Base-by-base conservation (phyloP, 2,113 vertebrate species). In the Mesembrinibis cayennensis region DNA sequence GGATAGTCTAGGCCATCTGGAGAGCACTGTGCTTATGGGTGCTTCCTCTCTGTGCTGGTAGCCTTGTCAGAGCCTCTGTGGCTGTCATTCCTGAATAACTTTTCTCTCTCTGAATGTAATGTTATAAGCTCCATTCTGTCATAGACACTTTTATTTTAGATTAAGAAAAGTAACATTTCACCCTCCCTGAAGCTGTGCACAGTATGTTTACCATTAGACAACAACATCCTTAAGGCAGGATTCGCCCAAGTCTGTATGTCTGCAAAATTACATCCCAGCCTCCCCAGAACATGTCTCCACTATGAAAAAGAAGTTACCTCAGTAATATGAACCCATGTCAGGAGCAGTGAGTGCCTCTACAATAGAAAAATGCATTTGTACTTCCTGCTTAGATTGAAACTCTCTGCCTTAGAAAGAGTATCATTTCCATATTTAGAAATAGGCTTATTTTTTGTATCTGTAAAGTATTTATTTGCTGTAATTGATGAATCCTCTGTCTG, bases 1-100 rank as follows among this genome's bases (percentile, higher is more conserved):
- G 7, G 2, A 44, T 25, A 23, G 14, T 27, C 11, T 11, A 26
- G 32, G 38, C 59, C 22, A 44, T 34, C 0, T 0, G 8, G n/a
- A 65, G 8, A 16, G 8, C 38, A 34, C 8, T 17, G 44, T 47
- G 59, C 23, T 87, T 27, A 4, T 15, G 15, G 17, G 7, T n/a
- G 11, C 36, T 67, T 78, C 10, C 32, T 53, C 42, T 19, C 16
- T 40, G 26, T 63, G 61, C 65, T 82, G 69, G 36, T 45, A 71
- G 56, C n/a, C 12, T 49, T 81, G 38, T 27, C 36, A 73, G 27
- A 77, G 8, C 19, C 71, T 70, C 55, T 44, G 42, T 45, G n/a
- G 16, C 59, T 78, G 11, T n/a, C 59, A 53, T n/a, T 92, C n/a
- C 72, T 73, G 27, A 79, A 34, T 11, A 47, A 55, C 17, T 42